Base-by-base conservation (phyloP, 2,113 vertebrate genomes). In the Aegithalos caudatus region DNA sequence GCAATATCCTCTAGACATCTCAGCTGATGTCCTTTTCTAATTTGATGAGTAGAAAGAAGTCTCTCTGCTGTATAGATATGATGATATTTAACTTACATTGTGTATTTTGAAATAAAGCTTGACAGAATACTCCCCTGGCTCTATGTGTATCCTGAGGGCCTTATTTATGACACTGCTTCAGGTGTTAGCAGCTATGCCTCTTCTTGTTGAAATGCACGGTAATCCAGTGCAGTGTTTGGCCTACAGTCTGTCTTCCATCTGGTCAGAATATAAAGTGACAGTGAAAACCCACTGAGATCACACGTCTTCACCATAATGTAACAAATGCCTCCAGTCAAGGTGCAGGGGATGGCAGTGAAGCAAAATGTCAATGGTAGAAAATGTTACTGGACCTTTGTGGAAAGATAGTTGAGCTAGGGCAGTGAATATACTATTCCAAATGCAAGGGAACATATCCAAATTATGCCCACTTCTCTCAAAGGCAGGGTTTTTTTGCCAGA, bases 101-200 rank as follows among this genome's bases (percentile, higher is more conserved):
- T 80, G 48, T 65, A 72, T 90, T 93, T 90, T 78, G n/a, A 88
- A 96, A 96, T 97, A 97, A 97, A 93, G 67, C 42, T 90, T 8
- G 1, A 69, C 54, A 33, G 45, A 95, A 57, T 57, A 54, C 28
- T 86, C 23, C 47, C 83, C 64, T 88, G 71, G 47, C 60, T 96
- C 9, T 33, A 35, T 73, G 72, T 77, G 82, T 93, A 18, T 58
- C 42, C 42, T 45, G 54, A 92, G 64, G 62, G 64, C 58, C 1
- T 2, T 58, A 35, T 86, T 80, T 86, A 42, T 47, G 84, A 44
- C 56, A 40, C 47, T 0, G 0, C 17, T 81, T 74, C 29, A 40
- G 53, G 35, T 56, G 60, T 60, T 69, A 69, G 61, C 57, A 92
- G 62, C 76, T 86, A 57, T 93, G 50, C 42, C 65, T 76, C 78